Conservation (phyloP, 2,113 vertebrate species). For the Glaucomys volans region DNA sequence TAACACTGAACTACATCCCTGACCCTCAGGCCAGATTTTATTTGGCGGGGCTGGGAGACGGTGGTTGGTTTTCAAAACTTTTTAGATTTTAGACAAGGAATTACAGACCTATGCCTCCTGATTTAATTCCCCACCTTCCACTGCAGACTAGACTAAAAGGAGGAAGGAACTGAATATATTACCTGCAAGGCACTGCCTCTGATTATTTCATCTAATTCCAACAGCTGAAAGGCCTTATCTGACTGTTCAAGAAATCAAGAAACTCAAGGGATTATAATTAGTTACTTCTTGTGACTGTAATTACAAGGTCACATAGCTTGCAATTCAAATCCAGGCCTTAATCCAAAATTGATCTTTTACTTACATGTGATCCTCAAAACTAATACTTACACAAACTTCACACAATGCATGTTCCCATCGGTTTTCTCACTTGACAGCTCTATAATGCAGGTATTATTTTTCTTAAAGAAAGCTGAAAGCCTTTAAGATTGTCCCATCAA, state of each 20-base stretch:
- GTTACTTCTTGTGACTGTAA: background rate
- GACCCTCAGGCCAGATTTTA: background rate
- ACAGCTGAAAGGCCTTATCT: conserved; percentile 7
- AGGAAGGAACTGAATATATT: conserved; percentile 1
- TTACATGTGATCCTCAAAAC: conserved; percentile 52
- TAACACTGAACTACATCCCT: background rate
- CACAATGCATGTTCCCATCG: conserved; percentile 47
- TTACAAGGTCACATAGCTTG: background rate
- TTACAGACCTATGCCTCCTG: background rate
- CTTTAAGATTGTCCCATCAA: conserved; percentile 35
- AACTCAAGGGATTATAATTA: conserved; percentile 47
- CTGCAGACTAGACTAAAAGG: background rate
- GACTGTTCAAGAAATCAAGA: conserved; percentile 12
- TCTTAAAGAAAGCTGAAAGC: conserved; percentile 23
- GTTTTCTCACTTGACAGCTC: conserved; percentile 48
- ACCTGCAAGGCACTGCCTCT: background rate
- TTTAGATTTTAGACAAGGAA: conserved; percentile 25
- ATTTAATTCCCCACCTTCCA: conserved; percentile 32
- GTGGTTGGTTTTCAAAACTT: background rate
- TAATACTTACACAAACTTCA: conserved; percentile 49
- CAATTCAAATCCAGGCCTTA: conserved; percentile 62
- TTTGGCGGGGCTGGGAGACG: background rate
- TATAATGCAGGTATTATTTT: conserved; percentile 60
- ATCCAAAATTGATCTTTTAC: conserved; percentile 56
- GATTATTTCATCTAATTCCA: conserved; percentile 32